These are phyloP conservation scores for Micromys minutus DNA, from an alignment of 2,113 vertebrate genomes.

Conservation along the genomic window DNA sequence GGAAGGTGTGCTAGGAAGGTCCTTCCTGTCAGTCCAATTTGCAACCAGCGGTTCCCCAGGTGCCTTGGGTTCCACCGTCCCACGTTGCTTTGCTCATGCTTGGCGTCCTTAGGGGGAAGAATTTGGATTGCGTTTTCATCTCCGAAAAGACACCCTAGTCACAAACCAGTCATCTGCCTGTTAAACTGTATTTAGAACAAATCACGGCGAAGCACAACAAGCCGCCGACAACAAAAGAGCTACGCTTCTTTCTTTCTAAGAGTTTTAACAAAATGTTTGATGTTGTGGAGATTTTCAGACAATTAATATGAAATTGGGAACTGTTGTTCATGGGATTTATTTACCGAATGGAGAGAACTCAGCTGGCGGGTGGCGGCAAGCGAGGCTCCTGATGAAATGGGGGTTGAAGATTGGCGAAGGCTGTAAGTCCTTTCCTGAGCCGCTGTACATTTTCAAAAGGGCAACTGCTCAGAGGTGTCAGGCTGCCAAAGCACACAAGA, in stretches of 20 bases:
- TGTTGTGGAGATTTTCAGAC: constrained; percentile 86
- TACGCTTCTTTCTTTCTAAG: constrained; percentile 81
- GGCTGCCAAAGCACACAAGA: background rate
- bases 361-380: constrained; percentile 81
- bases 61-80: constrained; percentile 39
- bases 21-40: constrained; percentile 56
- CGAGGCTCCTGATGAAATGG: constrained; percentile 69
- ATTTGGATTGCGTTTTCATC: constrained; percentile 77
- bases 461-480: constrained; percentile 46
- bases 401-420: constrained; percentile 64
- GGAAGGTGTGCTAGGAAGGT: background rate
- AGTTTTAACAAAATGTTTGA: constrained; percentile 88
- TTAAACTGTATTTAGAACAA: constrained; percentile 89
- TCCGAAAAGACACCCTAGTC: constrained; percentile 82
- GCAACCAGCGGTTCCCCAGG: constrained; percentile 63
- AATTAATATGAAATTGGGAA: constrained; percentile 87
- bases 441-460: constrained; percentile 10
- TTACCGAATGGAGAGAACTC: constrained; percentile 84
- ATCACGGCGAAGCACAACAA: constrained; percentile 87
- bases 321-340: constrained; percentile 87
- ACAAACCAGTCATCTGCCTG: constrained; percentile 89
- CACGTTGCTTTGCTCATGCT: constrained; percentile 54
- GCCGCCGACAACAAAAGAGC: constrained; percentile 84
- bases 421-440: constrained; percentile 72
- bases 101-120: constrained; percentile 64